Evolutionary conservation across 2,797 vertebrate species (phyloP), one percentile per base, ranked within the genome.

Genomic region (Discoglossus pictus): DNA sequence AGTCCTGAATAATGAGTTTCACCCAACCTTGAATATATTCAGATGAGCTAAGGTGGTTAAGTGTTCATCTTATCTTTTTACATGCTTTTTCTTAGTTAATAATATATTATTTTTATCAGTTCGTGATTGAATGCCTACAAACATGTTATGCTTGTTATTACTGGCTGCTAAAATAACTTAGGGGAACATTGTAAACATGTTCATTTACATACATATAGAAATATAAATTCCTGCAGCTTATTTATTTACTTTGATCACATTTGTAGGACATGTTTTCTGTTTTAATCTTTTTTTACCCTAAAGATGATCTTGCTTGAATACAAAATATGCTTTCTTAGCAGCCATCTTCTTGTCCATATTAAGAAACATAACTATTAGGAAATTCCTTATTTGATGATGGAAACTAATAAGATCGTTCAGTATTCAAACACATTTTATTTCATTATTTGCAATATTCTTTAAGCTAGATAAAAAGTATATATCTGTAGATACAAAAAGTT

Each of bases 1-100:
- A 92, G 88, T 93, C 89, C 89, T 90, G 90, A 93, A 94, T 96
- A 95, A 96, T 95, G 92, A 94, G 90, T 88, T 90, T 88, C 90
- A 90, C 87, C 88, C 91, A 91, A 90, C 89, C 91, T 91, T 91
- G 90, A 92, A 92, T 92, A 91, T 90, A 92, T 93, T 93, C 90
- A 92, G 89, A 92, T 92, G 90, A 92, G 91, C 89, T 74, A 86
- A 89, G 85, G 88, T 92, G 84, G 90, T 86, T 88, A 93, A 92
- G 87, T 90, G 88, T 87, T 92, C 88, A 90, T 91, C 87, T 87
- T 82, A 86, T 82, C 86, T 90, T 83, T n/a, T 92, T 88, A 90
- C 90, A 90, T 89, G 87, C 88, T 91, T 89, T 87, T 86, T 84
- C 85, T 89, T 89, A 86, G 87, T 92, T 91, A 89, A 88, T 91